A percentile compares a stretch with the other conserved stretches of the same genome.
phyloP scores from a whole-genome alignment of 2,113 vertebrate genomes.

The Grammomys dolichurus region DNA sequence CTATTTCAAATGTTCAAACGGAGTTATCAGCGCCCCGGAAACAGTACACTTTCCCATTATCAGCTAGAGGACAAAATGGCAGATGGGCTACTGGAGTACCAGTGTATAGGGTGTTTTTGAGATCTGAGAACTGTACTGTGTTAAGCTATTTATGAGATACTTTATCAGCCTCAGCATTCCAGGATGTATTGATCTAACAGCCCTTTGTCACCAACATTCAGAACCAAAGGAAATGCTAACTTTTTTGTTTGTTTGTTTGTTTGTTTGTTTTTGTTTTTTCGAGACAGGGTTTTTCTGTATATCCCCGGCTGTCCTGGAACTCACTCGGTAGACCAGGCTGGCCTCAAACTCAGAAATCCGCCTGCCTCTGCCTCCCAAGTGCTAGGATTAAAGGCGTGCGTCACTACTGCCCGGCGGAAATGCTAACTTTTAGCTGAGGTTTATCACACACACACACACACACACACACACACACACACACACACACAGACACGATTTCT shows the following conservation, averaged over 20 bases:
- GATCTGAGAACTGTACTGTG: background rate
- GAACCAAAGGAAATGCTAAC: background rate
- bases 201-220: rapidly evolving
- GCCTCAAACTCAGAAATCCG: too few relatives aligned
- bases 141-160: background rate
- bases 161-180: background rate
- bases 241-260: too few relatives aligned
- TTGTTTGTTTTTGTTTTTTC: too few relatives aligned
- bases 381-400: too few relatives aligned
- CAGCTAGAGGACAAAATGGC: background rate
- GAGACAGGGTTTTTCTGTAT: too few relatives aligned
- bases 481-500: background rate
- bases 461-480: background rate
- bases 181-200: background rate
- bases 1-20: background rate
- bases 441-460: background rate
- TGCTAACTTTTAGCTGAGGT: background rate
- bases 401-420: too few relatives aligned
- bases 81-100: background rate
- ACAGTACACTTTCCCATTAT: rapidly evolving
- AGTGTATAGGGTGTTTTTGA: background rate
- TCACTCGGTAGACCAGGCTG: too few relatives aligned
- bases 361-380: too few relatives aligned
- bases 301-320: too few relatives aligned
- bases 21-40: background rate